phyloP scores from a whole-genome alignment of 1,140 invertebrate genomes.

The Telenomus remus region DNA sequence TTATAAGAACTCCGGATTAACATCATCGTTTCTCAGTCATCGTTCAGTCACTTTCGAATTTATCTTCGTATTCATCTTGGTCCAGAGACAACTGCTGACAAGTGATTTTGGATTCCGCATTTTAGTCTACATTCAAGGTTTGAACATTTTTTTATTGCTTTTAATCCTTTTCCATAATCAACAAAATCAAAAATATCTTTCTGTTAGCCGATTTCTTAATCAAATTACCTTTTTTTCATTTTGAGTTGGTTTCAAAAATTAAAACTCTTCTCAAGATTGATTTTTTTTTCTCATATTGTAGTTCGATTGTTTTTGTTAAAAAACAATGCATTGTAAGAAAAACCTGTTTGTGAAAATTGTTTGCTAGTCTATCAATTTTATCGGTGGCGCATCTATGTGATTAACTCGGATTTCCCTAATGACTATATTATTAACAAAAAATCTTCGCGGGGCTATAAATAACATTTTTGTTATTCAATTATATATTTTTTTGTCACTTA shows the following conservation, averaged over 20 bases:
- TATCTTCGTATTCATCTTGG: neutral
- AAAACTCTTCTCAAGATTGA: no score
- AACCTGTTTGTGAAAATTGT: neutral
- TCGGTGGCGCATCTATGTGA: neutral
- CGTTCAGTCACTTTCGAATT: neutral
- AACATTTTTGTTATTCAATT: neutral
- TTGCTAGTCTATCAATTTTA: neutral
- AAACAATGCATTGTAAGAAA: no score
- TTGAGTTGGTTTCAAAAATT: no score
- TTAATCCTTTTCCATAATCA: no score
- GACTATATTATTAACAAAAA: neutral
- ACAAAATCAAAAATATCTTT: no score
- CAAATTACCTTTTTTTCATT: no score
- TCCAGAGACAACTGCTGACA: neutral
- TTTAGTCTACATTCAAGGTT: neutral
- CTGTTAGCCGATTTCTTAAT: no score
- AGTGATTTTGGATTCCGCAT: neutral
- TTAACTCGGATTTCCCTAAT: slow-evolving; percentile 1
- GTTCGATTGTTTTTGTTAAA: no score
- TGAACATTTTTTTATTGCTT: no score
- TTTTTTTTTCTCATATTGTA: no score
- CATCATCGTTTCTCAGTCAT: slow-evolving; percentile 2
- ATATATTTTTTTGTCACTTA: neutral
- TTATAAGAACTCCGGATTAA: slow-evolving; percentile 9
- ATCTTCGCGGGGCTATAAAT: neutral